These are phyloP conservation scores for Chydorus sphaericus DNA, from an alignment of 2,888 invertebrate species.

Conservation along the genomic window DNA sequence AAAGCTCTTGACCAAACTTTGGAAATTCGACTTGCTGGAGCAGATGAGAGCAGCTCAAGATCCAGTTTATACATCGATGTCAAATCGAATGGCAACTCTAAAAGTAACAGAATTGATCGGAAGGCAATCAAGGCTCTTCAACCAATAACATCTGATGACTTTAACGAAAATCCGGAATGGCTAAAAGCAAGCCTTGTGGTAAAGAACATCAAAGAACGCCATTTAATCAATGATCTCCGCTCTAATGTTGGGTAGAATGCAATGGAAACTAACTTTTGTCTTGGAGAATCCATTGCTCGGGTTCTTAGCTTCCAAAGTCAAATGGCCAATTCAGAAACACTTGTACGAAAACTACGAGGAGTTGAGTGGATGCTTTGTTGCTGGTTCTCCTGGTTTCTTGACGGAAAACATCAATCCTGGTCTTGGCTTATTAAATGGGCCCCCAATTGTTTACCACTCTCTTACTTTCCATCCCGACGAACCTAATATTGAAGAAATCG, in stretches of 20 bases:
- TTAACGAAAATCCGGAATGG: not conserved
- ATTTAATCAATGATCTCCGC: not conserved
- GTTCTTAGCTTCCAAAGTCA: too few relatives aligned
- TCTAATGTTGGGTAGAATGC: too few relatives aligned
- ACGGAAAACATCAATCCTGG: conserved; percentile 1
- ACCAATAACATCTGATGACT: not conserved
- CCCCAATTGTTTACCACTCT: not conserved
- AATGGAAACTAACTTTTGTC: too few relatives aligned
- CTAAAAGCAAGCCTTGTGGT: not conserved
- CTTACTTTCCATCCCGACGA: not conserved
- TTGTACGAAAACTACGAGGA: not conserved
- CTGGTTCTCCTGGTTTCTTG: not conserved
- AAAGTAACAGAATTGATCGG: not conserved
- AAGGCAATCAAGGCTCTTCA: not conserved
- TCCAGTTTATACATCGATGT: not conserved
- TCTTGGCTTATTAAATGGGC: not conserved
- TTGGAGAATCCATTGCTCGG: too few relatives aligned
- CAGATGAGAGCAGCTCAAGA: not conserved
- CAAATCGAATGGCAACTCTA: not conserved
- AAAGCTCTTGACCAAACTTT: not conserved
- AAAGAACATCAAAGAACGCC: not conserved
- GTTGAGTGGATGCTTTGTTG: not conserved
- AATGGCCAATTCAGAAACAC: not conserved
- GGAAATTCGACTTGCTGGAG: not conserved
- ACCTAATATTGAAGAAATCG: not conserved